A percentile compares a stretch with the other conserved stretches of the same genome.
These are phyloP conservation scores for Cantharis flavilabris DNA, from an alignment of 2,888 invertebrate genomes.

Conservation along the genomic window DNA sequence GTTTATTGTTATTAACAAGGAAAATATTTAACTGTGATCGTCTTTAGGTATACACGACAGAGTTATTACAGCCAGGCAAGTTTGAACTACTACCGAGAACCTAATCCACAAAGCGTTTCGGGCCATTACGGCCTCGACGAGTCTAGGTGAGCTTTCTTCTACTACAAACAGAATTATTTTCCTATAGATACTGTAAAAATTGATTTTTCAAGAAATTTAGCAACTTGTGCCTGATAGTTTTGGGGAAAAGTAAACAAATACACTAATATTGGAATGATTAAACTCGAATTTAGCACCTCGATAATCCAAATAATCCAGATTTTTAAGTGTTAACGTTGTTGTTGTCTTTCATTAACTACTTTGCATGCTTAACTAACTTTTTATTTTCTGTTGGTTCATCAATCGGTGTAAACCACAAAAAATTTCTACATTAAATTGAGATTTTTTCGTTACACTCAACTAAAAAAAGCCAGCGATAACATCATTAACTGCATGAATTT, in stretches of 20 bases:
- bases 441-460: neutral
- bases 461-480: neutral
- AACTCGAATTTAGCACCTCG: neutral
- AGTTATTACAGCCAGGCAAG: constrained; percentile 56
- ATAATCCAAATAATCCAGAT: neutral
- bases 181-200: neutral
- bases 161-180: constrained; percentile 7
- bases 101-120: constrained; percentile 50
- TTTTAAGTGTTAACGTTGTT: neutral
- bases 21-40: constrained; percentile 38
- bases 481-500: neutral
- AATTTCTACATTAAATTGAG: neutral
- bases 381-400: neutral
- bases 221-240: neutral
- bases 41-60: constrained; percentile 55
- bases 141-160: constrained; percentile 52
- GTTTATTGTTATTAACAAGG: constrained; percentile 25
- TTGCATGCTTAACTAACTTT: neutral
- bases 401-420: neutral
- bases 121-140: constrained; percentile 54
- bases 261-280: neutral
- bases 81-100: constrained; percentile 56
- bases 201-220: neutral
- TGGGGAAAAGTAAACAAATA: neutral
- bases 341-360: neutral